Evolutionary conservation across 2,888 invertebrate genomes (phyloP).

Genomic region (Latrodectus hesperus): DNA sequence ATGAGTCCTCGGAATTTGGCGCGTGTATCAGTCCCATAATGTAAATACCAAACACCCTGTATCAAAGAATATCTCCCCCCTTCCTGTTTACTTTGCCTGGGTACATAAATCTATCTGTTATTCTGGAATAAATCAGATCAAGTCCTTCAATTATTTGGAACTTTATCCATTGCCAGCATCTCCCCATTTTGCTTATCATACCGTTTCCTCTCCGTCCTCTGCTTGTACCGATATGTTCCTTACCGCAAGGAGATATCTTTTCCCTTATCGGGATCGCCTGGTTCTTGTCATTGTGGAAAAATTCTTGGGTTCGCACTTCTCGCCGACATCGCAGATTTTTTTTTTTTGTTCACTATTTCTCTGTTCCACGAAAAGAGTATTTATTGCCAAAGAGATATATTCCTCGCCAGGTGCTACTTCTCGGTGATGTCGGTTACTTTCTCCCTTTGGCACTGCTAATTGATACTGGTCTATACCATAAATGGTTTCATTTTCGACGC

Average conservation of each 20-base stretch:
- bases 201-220: background rate
- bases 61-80: background rate
- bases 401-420: background rate
- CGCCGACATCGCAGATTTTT: background rate
- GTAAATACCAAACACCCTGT: background rate
- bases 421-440: background rate
- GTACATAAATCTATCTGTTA: slow-evolving; percentile 15
- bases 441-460: background rate
- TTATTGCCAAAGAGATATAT: background rate
- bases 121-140: slow-evolving; percentile 20
- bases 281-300: slow-evolving; percentile 20
- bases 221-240: no score
- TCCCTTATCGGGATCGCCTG: slow-evolving; percentile 42
- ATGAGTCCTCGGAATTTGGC: no score
- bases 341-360: background rate
- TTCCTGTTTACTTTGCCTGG: slow-evolving; percentile 12
- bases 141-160: slow-evolving; percentile 31
- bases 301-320: slow-evolving; percentile 1
- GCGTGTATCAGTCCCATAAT: no score
- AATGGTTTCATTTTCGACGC: background rate
- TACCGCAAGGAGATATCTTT: slow-evolving; percentile 7
- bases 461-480: background rate
- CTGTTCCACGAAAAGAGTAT: background rate
- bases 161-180: background rate
- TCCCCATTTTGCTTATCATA: background rate